phyloP scores from a whole-genome alignment of 2,797 vertebrate species.

The Rhabdomys pumilio region DNA sequence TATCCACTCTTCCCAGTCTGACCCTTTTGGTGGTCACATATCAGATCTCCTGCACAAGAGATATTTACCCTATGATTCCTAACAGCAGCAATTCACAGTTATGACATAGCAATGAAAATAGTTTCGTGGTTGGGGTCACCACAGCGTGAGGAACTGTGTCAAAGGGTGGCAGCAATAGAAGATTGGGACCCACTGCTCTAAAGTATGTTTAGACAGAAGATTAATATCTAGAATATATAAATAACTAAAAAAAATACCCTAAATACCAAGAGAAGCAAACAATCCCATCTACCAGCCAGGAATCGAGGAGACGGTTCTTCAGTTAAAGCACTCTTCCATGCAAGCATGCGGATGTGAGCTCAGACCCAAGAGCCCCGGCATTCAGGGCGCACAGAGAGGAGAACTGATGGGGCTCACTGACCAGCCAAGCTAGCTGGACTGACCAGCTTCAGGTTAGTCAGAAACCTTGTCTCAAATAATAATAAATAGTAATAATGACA shows the following conservation, averaged over 20 bases:
- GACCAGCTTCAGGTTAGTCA: background rate
- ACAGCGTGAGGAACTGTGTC: background rate
- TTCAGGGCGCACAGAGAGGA: background rate
- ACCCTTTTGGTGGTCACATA: no score
- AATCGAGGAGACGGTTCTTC: background rate
- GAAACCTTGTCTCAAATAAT: background rate
- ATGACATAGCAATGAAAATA: background rate
- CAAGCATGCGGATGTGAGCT: background rate
- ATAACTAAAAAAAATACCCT: background rate
- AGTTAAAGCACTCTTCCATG: background rate
- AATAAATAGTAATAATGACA: background rate
- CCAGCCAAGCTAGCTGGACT: background rate
- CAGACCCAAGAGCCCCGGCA: background rate
- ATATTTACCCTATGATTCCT: no score
- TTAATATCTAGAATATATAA: background rate
- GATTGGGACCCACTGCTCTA: background rate
- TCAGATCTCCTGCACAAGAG: background rate
- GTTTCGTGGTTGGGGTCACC: background rate
- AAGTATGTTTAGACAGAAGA: background rate
- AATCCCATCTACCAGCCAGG: no score
- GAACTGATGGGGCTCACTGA: no score
- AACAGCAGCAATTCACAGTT: background rate
- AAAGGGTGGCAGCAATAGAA: background rate
- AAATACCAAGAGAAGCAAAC: background rate
- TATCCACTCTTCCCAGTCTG: background rate